A percentile compares a stretch with the other conserved stretches of the same genome.
Evolutionary conservation across 1,140 invertebrate genomes (phyloP).

Genomic region (Pteromalus puparum): DNA sequence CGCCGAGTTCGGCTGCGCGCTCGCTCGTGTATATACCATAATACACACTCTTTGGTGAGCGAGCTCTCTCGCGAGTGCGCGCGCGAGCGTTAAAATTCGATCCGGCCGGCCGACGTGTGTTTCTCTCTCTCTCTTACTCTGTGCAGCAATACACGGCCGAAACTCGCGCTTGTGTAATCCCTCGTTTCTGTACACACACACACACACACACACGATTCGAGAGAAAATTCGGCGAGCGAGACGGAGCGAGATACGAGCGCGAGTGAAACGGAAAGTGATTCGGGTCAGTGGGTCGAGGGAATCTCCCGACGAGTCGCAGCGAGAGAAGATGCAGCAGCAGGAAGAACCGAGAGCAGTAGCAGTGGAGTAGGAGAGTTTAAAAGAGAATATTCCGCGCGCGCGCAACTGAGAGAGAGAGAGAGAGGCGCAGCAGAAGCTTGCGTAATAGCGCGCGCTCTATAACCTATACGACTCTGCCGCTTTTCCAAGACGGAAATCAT

Average conservation of each 20-base stretch:
- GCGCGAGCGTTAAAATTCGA: constrained; percentile 67
- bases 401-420: not conserved
- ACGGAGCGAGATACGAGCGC: constrained; percentile 35
- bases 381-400: constrained; percentile 36
- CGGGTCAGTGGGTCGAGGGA: constrained; percentile 59
- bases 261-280: constrained; percentile 53
- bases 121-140: not conserved
- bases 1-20: constrained; percentile 66
- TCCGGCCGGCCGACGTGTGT: constrained; percentile 62
- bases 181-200: not conserved
- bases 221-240: not conserved
- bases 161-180: not conserved
- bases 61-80: constrained; percentile 55
- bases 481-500: not conserved
- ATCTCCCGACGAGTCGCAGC: constrained; percentile 9
- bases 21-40: constrained; percentile 55
- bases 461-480: not conserved
- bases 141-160: not conserved
- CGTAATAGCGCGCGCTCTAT: not conserved
- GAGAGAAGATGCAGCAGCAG: constrained; percentile 23
- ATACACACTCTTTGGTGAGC: constrained; percentile 53
- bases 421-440: not conserved
- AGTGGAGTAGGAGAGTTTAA: constrained; percentile 18
- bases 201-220: not conserved
- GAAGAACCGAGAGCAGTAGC: constrained; percentile 4